Evolutionary conservation across 2,797 vertebrate species (phyloP), one percentile per base, ranked within the genome.

Genomic region (Salmo trutta): DNA sequence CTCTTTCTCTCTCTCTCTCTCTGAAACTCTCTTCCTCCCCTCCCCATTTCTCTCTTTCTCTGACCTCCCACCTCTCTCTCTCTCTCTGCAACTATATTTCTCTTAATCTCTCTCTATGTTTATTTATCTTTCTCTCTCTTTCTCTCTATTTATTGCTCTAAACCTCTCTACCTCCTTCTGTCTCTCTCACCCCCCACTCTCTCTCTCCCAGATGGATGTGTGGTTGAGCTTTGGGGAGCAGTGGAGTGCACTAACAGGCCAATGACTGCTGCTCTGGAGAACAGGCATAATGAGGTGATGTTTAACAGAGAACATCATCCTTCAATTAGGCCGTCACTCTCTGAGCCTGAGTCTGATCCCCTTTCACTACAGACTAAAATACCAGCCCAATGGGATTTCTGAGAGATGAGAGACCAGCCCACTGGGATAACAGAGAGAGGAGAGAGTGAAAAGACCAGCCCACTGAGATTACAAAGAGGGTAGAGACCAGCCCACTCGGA

Each of bases 311-410:
- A 74, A 81, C 76, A 62, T 71, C 41, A 81, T 85, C 70, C 77
- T 81, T 85, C 84, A 80, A 75, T 87, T 82, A 89, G 67, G 27
- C 71, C 79, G 51, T 74, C 29, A 62, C n/a, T 81, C 79, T 82
- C 7, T 59, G 75, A 74, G 51, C 27, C 56, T 62, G 8, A 47
- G 56, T 62, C 56, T 21, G 56, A 62, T 59, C 19, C 54, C 21
- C 59, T 29, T 21, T 27, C 66, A 66, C 33, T 56, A 78, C 76
- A 33, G 67, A 73, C 72, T 36, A 59, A 24, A 24, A 24, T 24
- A 66, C 72, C 27, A 54, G 29, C 2, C 4, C 31, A 33, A 4
- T 73, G 56, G 4, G 70, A 53, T 79, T 74, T 74, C 56, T 10
- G 51, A 52, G 27, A 69, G 29, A 21, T 14, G 8, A 66, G 8